A percentile compares a stretch with the other conserved stretches of the same genome.
These are phyloP conservation scores for Hypomecis punctinalis DNA, from an alignment of 2,888 invertebrate genomes.

Conservation along the genomic window DNA sequence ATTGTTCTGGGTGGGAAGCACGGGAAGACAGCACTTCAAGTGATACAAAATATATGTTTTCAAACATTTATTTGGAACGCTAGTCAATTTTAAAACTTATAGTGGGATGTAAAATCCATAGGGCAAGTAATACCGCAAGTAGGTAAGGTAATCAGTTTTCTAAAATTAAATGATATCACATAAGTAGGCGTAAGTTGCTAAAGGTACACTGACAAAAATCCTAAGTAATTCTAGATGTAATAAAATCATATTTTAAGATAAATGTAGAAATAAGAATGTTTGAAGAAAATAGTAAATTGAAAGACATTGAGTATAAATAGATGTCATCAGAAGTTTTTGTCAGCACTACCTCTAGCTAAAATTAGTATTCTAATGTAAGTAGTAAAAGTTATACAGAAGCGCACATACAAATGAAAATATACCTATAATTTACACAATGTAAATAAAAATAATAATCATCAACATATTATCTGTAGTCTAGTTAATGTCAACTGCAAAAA, in stretches of 20 bases:
- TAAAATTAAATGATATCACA: slow-evolving; percentile 35
- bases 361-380: slow-evolving; percentile 6
- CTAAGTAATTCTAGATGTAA: not conserved
- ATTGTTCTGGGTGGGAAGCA: no score
- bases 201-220: slow-evolving; percentile 2
- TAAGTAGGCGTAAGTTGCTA: slow-evolving; percentile 35
- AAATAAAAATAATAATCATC: not conserved
- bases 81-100: slow-evolving; percentile 65
- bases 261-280: not conserved
- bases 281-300: no score
- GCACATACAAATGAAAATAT: slow-evolving; percentile 21
- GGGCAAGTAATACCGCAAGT: slow-evolving; percentile 55
- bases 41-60: slow-evolving; percentile 25
- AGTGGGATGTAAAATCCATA: slow-evolving; percentile 67
- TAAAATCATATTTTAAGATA: not conserved
- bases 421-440: slow-evolving; percentile 5
- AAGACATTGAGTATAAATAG: no score
- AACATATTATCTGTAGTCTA: slow-evolving; percentile 6
- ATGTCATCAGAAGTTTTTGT: not conserved
- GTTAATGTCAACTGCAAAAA: not conserved
- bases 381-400: slow-evolving; percentile 26
- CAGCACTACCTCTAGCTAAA: slow-evolving; percentile 5
- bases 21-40: no score
- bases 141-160: slow-evolving; percentile 21
- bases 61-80: slow-evolving; percentile 49